These are phyloP conservation scores for Prolemur simus DNA, from an alignment of 2,113 vertebrate genomes.

Conservation along the genomic window DNA sequence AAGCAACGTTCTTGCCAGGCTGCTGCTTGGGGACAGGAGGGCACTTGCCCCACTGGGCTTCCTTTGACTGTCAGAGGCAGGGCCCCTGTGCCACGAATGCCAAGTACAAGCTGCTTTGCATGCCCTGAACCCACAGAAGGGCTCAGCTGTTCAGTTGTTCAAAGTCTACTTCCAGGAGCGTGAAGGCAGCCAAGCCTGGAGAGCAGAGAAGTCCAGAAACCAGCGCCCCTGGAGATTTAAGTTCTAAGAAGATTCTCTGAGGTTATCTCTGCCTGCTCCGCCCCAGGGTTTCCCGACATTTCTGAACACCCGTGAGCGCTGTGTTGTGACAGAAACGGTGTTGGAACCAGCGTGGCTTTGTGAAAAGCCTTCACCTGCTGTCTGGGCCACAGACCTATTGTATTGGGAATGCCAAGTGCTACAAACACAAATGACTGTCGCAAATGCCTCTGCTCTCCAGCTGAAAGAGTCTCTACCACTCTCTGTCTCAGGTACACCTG, in stretches of 20 bases:
- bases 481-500: not conserved
- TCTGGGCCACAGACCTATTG: not conserved
- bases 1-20: not conserved
- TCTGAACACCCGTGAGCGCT: too few species aligned
- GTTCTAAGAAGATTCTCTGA: not conserved
- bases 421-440: not conserved
- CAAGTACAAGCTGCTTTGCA: not conserved
- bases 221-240: not conserved
- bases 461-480: rapidly evolving
- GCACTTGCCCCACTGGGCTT: not conserved
- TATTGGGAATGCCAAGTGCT: not conserved
- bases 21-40: not conserved
- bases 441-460: too few species aligned
- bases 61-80: not conserved
- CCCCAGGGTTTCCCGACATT: not conserved
- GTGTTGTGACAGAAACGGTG: too few species aligned
- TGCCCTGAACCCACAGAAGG: not conserved
- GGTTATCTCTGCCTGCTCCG: not conserved
- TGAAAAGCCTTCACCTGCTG: not conserved
- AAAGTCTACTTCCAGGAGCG: not conserved
- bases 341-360: not conserved
- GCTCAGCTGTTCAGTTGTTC: not conserved
- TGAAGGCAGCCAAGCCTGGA: not conserved
- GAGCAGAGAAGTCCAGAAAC: too few species aligned
- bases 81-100: not conserved